Evolutionary conservation across 2,113 vertebrate genomes (phyloP), one percentile per base, ranked within the genome.

Genomic region (Cathartes aura): DNA sequence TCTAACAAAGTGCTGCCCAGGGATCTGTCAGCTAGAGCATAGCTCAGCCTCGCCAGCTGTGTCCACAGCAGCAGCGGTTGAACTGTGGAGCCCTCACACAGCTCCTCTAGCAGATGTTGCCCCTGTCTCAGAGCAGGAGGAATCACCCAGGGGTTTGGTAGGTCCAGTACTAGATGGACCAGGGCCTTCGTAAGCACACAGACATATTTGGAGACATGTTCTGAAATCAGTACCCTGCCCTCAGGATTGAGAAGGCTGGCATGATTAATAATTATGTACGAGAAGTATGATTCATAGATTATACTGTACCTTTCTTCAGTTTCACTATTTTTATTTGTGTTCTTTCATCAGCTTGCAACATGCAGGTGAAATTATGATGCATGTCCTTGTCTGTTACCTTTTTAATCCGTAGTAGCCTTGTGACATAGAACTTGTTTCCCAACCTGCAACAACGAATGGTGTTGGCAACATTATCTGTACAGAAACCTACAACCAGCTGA

Each of bases 361-460:
- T 63, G n/a, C 98, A 99, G 53, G 91, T 98, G 90, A 98, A 98
- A 62, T 73, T 85, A 86, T 36, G 40, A 43, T 92, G 79, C 38
- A 98, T 75, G 85, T 98, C 94, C 11, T 97, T 83, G 0, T 97
- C 95, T 78, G 86, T 97, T 64, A 98, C 60, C 40, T 74, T 95
- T 82, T 96, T 76, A 93, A 99, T 96, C 71, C 50, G 68, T n/a
- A 99, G 60, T 30, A 97, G 56, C 22, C 20, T 97, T 73, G 95
- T 97, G 71, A 79, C 32, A 64, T 93, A 91, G 15, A 58, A 87
- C 70, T 97, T 96, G 43, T 93, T 93, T 80, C 94, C 95, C 62
- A 88, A 11, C 40, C 87, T 88, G 90, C 97, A 98, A 63, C 15
- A 93, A 96, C 14, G 47, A 94, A 80, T 18, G 5, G 6, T 53